phyloP scores from a whole-genome alignment of 2,113 vertebrate species.

The Ammodramus savannarum region DNA sequence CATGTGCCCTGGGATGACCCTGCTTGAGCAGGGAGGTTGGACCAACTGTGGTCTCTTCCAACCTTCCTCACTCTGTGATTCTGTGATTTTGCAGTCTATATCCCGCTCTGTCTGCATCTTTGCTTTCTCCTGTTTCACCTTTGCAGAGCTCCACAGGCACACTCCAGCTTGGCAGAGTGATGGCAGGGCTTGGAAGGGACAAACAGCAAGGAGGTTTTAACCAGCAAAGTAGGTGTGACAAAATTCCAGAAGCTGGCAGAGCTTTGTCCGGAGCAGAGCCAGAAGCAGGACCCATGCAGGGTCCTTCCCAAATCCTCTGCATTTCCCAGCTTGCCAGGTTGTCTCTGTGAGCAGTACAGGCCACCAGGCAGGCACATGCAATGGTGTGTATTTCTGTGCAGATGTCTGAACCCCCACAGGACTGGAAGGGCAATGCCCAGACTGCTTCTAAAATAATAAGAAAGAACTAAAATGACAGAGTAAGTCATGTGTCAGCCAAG shows the following conservation, averaged over 20 bases:
- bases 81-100: not conserved
- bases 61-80: not conserved
- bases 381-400: not conserved
- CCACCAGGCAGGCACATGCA: not conserved
- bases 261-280: not conserved
- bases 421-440: not conserved
- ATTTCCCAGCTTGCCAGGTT: not conserved
- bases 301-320: not conserved
- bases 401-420: not conserved
- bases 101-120: not conserved
- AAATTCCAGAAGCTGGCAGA: not conserved
- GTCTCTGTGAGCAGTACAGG: not conserved
- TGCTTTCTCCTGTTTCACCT: not conserved
- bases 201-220: not conserved
- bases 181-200: not conserved
- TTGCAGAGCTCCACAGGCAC: not conserved
- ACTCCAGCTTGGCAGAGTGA: not conserved
- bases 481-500: not conserved
- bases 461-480: not conserved
- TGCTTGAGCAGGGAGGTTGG: not conserved
- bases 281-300: not conserved
- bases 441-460: not conserved
- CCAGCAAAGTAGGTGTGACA: not conserved
- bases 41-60: not conserved
- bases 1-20: not conserved